phyloP scores from a whole-genome alignment of 2,797 vertebrate species.

The Tangara arthus region DNA sequence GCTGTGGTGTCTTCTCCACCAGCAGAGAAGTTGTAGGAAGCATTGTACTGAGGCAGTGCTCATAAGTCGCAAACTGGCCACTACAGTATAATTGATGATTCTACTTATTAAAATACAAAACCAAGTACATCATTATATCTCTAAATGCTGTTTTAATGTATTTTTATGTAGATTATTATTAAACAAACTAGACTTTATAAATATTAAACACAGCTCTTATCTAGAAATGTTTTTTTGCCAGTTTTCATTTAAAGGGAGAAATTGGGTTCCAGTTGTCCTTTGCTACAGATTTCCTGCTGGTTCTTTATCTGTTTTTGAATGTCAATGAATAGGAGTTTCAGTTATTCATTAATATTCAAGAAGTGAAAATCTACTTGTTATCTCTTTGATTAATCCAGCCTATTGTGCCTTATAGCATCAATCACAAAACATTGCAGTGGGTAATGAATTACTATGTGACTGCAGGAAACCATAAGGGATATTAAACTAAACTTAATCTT shows the following conservation, averaged over 20 bases:
- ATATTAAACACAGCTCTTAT: not conserved
- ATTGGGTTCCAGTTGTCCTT: not conserved
- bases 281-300: not conserved
- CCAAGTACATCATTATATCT: not conserved
- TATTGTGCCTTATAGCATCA: conserved; percentile 42
- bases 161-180: not conserved
- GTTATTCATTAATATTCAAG: conserved; percentile 55
- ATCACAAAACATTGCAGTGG: conserved; percentile 26
- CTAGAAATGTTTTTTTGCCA: not conserved
- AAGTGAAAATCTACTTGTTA: conserved; percentile 43
- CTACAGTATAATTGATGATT: not conserved
- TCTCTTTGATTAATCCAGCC: conserved; percentile 49
- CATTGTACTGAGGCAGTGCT: not conserved
- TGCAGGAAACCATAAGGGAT: conserved; percentile 37
- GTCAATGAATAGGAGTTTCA: conserved; percentile 21
- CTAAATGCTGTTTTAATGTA: not conserved
- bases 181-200: not conserved
- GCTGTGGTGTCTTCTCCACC: not conserved
- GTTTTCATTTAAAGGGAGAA: conserved; percentile 21
- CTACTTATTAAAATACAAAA: not conserved
- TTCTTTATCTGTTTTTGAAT: conserved; percentile 43
- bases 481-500: conserved; percentile 53
- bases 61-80: not conserved
- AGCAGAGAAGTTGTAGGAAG: not conserved
- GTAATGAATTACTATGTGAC: conserved; percentile 41